Evolutionary conservation across 35 echinoderm and acorn worm genomes (phyloP).

Genomic region (Acanthaster planci): DNA sequence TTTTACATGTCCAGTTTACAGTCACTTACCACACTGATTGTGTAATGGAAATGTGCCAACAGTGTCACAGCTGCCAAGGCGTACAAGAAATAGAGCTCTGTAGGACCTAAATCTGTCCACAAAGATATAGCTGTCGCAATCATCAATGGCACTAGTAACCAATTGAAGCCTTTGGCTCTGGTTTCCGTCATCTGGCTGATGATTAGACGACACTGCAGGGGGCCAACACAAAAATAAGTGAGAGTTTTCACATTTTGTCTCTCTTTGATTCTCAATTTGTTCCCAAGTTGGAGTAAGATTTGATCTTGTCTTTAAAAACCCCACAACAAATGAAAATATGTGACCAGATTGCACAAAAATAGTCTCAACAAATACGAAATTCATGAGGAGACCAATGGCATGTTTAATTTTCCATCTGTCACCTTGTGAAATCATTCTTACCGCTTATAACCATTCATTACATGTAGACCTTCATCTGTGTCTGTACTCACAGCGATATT

Average conservation of each 20-base stretch:
- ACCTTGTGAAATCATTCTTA: too few relatives aligned
- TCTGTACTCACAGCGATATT: slow-evolving; percentile 49
- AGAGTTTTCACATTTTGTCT: neutral
- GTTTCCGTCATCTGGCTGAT: slow-evolving; percentile 94
- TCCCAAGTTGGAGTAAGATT: too few relatives aligned
- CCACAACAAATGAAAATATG: too few relatives aligned
- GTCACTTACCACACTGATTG: slow-evolving; percentile 87
- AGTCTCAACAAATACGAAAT: too few relatives aligned
- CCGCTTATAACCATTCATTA: neutral
- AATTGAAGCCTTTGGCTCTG: slow-evolving; percentile 51
- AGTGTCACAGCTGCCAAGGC: slow-evolving; percentile 37
- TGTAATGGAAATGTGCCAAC: slow-evolving; percentile 72
- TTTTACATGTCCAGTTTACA: too few relatives aligned
- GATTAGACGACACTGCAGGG: slow-evolving; percentile 84
- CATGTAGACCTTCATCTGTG: neutral
- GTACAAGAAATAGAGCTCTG: slow-evolving; percentile 64
- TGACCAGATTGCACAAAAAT: too few relatives aligned
- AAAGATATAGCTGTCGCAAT: slow-evolving; percentile 19
- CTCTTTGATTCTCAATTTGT: too few relatives aligned
- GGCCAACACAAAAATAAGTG: neutral
- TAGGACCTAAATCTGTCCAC: slow-evolving; percentile 5
- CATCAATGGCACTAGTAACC: slow-evolving; percentile 47
- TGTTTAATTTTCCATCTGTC: too few relatives aligned
- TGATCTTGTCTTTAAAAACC: too few relatives aligned
- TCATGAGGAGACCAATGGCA: too few relatives aligned